phyloP scores from a whole-genome alignment of 2,797 vertebrate genomes.

The Coccyzus lansbergi region DNA sequence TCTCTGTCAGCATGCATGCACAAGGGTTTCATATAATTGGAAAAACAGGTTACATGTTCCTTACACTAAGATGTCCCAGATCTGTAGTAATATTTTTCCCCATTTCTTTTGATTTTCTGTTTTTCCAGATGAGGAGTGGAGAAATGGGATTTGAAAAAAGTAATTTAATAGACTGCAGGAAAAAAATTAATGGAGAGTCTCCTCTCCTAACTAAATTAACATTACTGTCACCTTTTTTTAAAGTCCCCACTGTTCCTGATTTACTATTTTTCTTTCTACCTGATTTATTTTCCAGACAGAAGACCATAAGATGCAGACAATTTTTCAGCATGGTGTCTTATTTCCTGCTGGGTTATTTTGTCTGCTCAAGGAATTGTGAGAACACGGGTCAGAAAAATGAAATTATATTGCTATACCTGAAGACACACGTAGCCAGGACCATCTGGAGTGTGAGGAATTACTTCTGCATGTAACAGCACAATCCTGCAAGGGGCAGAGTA shows the following conservation, averaged over 20 bases:
- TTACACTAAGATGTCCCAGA: neutral
- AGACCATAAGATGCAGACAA: constrained; percentile 44
- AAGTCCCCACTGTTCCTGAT: constrained; percentile 51
- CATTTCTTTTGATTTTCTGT: constrained; percentile 11
- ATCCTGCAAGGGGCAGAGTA: neutral
- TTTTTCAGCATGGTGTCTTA: constrained; percentile 56
- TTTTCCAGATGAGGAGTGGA: constrained; percentile 45
- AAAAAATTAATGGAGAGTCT: constrained; percentile 33
- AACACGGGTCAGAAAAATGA: constrained; percentile 22
- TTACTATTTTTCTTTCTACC: constrained; percentile 48
- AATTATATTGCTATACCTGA: constrained; percentile 33
- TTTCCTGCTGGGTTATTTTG: constrained; percentile 56
- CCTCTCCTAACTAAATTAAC: constrained; percentile 63
- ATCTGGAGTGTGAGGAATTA: neutral
- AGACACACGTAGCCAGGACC: neutral
- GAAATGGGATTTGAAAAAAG: neutral
- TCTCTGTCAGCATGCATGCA: neutral
- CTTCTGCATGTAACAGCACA: neutral
- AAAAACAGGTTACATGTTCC: constrained; percentile 40
- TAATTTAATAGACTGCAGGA: constrained; percentile 42
- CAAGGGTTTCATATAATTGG: neutral
- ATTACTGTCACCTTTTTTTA: constrained; percentile 36
- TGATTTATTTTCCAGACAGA: constrained; percentile 75
- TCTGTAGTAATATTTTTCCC: constrained; percentile 21
- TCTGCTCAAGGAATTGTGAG: constrained; percentile 21